Evolutionary conservation across 2,113 vertebrate species (phyloP).

Genomic region (Melanerpes formicivorus): DNA sequence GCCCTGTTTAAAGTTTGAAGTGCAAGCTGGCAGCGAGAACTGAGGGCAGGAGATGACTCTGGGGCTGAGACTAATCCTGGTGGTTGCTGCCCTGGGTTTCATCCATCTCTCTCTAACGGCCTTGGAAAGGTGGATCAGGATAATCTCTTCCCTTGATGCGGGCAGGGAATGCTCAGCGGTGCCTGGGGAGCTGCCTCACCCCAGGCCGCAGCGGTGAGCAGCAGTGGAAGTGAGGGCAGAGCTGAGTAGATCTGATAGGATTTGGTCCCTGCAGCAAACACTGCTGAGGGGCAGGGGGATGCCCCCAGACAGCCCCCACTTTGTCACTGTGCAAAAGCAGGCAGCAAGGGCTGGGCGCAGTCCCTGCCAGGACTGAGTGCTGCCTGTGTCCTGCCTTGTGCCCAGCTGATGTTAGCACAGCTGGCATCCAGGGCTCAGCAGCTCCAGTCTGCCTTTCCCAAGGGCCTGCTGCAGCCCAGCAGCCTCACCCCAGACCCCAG

Average conservation of each 20-base stretch:
- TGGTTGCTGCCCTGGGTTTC: neutral
- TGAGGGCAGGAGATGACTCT: neutral
- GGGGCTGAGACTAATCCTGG: neutral
- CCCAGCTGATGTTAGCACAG: neutral
- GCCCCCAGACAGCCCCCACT: neutral
- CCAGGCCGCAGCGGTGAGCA: neutral
- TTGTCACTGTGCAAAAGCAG: neutral
- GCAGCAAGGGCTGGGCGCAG: neutral
- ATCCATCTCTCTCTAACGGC: neutral
- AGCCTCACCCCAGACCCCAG: neutral
- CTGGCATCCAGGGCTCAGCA: neutral
- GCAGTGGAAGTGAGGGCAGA: neutral
- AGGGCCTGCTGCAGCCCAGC: neutral
- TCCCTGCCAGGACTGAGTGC: neutral
- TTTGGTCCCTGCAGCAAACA: neutral
- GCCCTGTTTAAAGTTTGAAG: accelerated
- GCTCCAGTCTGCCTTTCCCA: neutral
- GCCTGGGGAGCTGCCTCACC: neutral
- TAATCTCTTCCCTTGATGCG: neutral
- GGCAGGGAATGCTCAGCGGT: neutral
- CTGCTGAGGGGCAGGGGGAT: neutral
- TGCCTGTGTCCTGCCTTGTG: neutral
- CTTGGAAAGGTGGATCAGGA: neutral
- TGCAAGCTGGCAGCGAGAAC: neutral
- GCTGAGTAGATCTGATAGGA: neutral